Evolutionary conservation across 2,888 invertebrate genomes (phyloP), one percentile per base, ranked within the genome.

Genomic region (Serrognathus titanus): DNA sequence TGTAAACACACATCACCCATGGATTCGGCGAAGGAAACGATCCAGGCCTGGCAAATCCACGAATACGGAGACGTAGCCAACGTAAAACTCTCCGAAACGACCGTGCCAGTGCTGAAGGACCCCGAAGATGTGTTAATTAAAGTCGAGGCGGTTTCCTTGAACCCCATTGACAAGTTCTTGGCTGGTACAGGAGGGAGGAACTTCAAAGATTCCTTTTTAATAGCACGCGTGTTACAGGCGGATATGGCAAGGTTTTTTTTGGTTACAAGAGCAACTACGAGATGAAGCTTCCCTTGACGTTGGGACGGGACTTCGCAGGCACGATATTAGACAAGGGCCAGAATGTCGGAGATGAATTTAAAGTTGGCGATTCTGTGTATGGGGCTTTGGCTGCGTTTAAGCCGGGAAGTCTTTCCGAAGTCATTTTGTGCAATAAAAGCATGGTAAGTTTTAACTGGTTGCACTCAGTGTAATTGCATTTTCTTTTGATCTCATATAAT

Each of bases 291-390:
- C 97, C 97, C 4, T 77, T 97, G 62, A 92, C 86, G 40, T 77
- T 91, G 55, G 97, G 98, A 0, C 84, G 97, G 66, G 98, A 98
- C 80, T 97, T 96, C 80, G 83, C 87, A 64, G 98, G 97, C n/a
- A 81, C 81, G 46, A 83, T 97, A 64, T 82, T 85, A 49, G 84
- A 85, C 52, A 86, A 87, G 71, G 94, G 94, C 36, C 81, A 85
- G 50, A 80, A 77, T 35, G 86, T 87, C 0, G 78, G 74, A 20
- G 73, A 78, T 58, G 72, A 78, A 52, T 77, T 88, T 45, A 77
- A 83, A 59, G 76, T 87, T 40, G 96, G 95, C 10, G 87, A 90
- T 75, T 82, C 88, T 77, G 94, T 97, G n/a, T 95, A 92, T 88
- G 97, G 96, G 58, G 92, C 94, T 45, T 78, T 92, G 53, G 90